Evolutionary conservation across 2,888 invertebrate species (phyloP).

Genomic region (Leucoptera coffeella): DNA sequence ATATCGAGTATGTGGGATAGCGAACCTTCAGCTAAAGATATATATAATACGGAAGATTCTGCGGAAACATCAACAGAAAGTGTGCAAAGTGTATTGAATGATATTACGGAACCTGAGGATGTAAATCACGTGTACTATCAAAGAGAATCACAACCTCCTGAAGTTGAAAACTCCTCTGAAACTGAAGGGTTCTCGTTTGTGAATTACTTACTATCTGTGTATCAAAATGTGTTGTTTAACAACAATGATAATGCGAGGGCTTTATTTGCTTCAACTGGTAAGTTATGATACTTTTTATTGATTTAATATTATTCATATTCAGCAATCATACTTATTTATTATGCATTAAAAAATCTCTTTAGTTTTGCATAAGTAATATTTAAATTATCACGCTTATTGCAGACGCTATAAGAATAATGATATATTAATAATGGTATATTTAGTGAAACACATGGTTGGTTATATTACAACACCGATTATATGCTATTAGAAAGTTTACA

Average conservation of each 20-base stretch:
- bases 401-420: too few species aligned
- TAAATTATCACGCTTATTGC: too few species aligned
- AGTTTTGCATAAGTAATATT: too few species aligned
- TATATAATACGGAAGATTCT: conserved; percentile 14
- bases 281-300: too few species aligned
- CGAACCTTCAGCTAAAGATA: conserved; percentile 14
- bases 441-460: too few species aligned
- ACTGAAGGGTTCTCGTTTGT: conserved; percentile 28
- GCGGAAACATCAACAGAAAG: conserved; percentile 1
- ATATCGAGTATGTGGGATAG: conserved; percentile 26
- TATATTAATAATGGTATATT: too few species aligned
- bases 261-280: conserved; percentile 30
- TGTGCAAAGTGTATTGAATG: conserved; percentile 1
- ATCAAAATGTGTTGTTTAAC: conserved; percentile 23
- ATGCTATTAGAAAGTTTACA: too few species aligned
- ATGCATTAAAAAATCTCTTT: too few species aligned
- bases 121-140: conserved; percentile 8
- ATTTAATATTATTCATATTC: too few species aligned
- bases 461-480: too few species aligned
- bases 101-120: conserved; percentile 7
- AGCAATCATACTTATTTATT: too few species aligned
- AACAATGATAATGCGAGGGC: conserved; percentile 25
- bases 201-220: conserved; percentile 21
- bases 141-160: too few species aligned
- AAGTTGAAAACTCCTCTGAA: conserved; percentile 12